These are phyloP conservation scores for Ochropleura plecta DNA, from an alignment of 2,888 invertebrate species.

Conservation along the genomic window DNA sequence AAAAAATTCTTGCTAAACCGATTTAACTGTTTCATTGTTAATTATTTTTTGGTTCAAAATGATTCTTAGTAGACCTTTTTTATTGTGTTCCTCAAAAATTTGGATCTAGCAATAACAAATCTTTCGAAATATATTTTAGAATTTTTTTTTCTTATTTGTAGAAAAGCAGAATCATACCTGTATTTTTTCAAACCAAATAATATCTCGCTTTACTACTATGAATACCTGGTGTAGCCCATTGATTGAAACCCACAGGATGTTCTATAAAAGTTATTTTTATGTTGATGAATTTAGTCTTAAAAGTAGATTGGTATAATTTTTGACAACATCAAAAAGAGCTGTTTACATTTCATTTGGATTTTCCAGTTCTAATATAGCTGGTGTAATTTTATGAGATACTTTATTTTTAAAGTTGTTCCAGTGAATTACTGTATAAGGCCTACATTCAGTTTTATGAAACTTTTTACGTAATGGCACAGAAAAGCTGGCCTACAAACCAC, in stretches of 20 bases:
- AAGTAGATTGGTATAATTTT: background rate
- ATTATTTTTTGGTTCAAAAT: no score
- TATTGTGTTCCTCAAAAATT: no score
- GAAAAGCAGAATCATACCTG: no score
- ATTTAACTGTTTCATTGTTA: no score
- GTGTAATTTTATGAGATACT: no score
- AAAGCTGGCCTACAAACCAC: background rate
- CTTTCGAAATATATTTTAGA: no score
- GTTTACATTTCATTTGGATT: background rate
- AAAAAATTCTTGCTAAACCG: no score
- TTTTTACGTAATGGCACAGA: background rate
- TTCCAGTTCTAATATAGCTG: background rate
- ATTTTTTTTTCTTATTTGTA: no score
- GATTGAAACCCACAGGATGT: background rate
- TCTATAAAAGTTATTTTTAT: background rate
- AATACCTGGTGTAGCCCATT: background rate
- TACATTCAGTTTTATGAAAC: background rate
- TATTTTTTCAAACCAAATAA: no score
- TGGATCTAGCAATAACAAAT: no score
- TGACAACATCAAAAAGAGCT: background rate
- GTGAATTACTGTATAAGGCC: background rate
- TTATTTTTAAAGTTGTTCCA: no score
- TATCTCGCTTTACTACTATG: background rate
- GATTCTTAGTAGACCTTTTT: no score
- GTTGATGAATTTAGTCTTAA: background rate